These are phyloP conservation scores for Gallinago solitaria DNA, from an alignment of 2,797 vertebrate species.

Conservation along the genomic window DNA sequence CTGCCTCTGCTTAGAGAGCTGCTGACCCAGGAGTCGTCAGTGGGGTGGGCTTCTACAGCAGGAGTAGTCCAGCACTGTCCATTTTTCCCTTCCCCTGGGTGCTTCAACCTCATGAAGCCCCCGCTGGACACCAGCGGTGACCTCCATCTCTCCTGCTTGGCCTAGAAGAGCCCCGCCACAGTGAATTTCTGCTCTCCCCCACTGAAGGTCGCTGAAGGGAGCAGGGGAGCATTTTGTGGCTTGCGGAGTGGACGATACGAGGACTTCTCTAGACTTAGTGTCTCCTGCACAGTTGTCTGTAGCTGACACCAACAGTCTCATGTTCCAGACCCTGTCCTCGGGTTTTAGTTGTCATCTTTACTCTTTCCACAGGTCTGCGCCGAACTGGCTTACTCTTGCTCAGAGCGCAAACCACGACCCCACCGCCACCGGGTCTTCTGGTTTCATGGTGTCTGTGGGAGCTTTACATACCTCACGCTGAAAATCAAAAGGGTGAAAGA, in stretches of 20 bases:
- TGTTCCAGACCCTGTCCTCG: slow-evolving; percentile 42
- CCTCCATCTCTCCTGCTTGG: background rate
- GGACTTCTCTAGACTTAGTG: slow-evolving; percentile 41
- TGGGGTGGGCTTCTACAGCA: background rate
- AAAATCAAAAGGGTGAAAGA: background rate
- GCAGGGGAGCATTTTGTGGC: background rate
- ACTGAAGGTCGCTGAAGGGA: background rate
- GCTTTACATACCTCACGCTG: background rate
- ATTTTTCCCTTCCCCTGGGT: background rate
- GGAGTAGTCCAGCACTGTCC: background rate
- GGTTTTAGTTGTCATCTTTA: slow-evolving; percentile 17
- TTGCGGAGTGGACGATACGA: background rate
- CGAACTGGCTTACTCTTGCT: background rate
- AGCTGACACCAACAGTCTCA: slow-evolving; percentile 51
- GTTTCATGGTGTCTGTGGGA: background rate
- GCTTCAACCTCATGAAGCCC: background rate
- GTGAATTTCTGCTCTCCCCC: background rate
- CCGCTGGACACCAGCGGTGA: accelerated
- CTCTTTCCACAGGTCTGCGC: background rate
- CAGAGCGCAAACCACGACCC: background rate
- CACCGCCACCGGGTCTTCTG: background rate
- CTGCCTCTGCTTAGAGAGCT: background rate
- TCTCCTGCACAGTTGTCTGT: slow-evolving; percentile 57
- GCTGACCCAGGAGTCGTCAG: background rate
- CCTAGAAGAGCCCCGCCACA: background rate